These are phyloP conservation scores for Dromococcyx pavoninus DNA, from an alignment of 2,797 vertebrate species.

Conservation along the genomic window DNA sequence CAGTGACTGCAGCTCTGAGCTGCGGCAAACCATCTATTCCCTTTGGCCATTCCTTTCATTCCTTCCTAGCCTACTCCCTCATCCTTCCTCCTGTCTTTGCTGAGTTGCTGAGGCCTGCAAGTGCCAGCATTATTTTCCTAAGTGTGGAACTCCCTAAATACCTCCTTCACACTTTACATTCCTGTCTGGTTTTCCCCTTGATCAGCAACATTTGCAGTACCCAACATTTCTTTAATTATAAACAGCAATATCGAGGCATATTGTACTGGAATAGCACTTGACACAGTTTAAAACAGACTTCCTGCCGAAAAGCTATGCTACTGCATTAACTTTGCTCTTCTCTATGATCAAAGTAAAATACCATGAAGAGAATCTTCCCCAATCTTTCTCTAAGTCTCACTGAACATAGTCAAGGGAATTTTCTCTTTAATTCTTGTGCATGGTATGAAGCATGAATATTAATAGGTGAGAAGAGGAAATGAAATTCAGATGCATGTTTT, in stretches of 20 bases:
- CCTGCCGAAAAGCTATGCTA: neutral
- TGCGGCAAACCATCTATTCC: neutral
- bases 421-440: neutral
- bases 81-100: neutral
- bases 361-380: neutral
- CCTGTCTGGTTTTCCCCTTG: neutral
- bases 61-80: neutral
- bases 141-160: neutral
- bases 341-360: neutral
- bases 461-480: neutral
- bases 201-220: neutral
- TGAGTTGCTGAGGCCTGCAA: neutral
- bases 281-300: neutral
- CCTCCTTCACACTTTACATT: neutral
- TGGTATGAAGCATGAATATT: slow-evolving; percentile 5
- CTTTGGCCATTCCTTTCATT: neutral
- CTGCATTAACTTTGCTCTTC: neutral
- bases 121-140: neutral
- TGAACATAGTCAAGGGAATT: slow-evolving; percentile 14
- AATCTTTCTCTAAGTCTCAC: neutral
- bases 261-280: neutral
- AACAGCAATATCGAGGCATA: neutral
- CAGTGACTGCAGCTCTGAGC: neutral
- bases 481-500: neutral
- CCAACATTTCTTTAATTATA: neutral